These are phyloP conservation scores for Cervus canadensis DNA, from an alignment of 2,113 vertebrate species.

Conservation along the genomic window DNA sequence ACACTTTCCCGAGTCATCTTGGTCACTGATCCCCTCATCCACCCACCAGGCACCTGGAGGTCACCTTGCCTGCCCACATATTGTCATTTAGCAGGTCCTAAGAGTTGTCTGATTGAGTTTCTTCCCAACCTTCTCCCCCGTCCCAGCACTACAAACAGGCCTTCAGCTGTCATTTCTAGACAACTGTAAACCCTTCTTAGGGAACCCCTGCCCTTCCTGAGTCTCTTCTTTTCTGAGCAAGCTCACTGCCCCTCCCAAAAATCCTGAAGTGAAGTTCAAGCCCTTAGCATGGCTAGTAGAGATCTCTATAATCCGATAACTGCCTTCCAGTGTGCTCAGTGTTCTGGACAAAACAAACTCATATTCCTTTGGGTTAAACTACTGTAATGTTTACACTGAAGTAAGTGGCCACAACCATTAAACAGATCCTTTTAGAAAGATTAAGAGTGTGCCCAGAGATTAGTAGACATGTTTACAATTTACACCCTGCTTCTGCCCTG, in stretches of 20 bases:
- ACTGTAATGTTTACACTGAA: not conserved
- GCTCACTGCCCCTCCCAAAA: not conserved
- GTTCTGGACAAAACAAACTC: not conserved
- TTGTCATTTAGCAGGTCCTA: too few relatives aligned
- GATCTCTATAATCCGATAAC: not conserved
- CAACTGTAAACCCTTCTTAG: not conserved
- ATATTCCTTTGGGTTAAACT: not conserved
- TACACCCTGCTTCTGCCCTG: not conserved
- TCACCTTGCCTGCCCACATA: not conserved
- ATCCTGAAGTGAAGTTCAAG: not conserved
- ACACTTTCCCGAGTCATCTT: not conserved
- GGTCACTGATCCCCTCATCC: not conserved
- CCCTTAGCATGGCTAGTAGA: not conserved
- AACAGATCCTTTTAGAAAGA: not conserved
- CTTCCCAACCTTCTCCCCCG: not conserved
- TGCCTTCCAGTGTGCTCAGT: not conserved
- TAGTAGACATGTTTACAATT: not conserved
- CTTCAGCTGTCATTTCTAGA: not conserved
- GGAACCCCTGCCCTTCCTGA: not conserved
- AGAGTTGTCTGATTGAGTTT: not conserved
- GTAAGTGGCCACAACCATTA: too few relatives aligned
- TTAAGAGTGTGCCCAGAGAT: not conserved
- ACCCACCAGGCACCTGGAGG: not conserved
- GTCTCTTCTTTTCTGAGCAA: not conserved
- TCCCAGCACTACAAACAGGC: not conserved